A percentile compares a stretch with the other conserved stretches of the same genome.
These are phyloP conservation scores for Donacobius atricapilla DNA, from an alignment of 2,113 vertebrate species.

Conservation along the genomic window DNA sequence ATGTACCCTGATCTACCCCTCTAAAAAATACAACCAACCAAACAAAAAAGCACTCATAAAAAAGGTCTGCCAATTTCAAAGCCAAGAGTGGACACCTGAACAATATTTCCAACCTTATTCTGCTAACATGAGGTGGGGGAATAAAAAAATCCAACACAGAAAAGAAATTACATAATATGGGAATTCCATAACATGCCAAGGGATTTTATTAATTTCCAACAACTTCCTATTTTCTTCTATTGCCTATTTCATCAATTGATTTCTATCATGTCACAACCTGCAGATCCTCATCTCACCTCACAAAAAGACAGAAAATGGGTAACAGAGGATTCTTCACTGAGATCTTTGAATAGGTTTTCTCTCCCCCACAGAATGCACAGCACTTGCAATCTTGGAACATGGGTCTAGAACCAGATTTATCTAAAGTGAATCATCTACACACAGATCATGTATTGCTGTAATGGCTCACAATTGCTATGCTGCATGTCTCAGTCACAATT, in stretches of 20 bases:
- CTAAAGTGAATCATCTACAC: not conserved
- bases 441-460: not conserved
- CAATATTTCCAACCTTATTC: not conserved
- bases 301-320: not conserved
- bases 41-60: not conserved
- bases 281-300: not conserved
- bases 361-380: rapidly evolving
- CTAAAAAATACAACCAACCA: not conserved
- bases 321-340: not conserved
- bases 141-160: not conserved
- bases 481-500: not conserved
- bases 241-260: not conserved
- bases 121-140: not conserved
- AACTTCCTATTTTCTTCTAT: not conserved
- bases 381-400: not conserved
- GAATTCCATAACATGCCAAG: not conserved
- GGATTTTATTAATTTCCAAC: not conserved
- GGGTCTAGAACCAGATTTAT: not conserved
- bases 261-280: not conserved
- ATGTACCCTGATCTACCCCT: not conserved
- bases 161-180: too few relatives aligned
- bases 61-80: not conserved
- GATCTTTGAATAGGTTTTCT: not conserved
- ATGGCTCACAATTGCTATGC: not conserved
- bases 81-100: not conserved